phyloP scores from a whole-genome alignment of 2,113 vertebrate genomes.

The Mesocricetus auratus region DNA sequence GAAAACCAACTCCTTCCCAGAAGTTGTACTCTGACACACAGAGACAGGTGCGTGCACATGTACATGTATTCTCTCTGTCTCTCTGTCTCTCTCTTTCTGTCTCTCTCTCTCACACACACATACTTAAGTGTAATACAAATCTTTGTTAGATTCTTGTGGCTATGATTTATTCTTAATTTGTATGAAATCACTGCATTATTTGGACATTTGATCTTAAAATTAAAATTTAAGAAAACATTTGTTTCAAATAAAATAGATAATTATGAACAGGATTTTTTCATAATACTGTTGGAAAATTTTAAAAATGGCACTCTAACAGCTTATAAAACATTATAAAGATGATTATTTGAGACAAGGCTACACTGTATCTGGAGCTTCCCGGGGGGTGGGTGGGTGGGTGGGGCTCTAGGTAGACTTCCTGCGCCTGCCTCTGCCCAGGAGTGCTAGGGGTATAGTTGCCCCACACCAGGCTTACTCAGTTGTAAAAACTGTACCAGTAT shows the following conservation, averaged over 20 bases:
- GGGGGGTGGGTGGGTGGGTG: too few species aligned
- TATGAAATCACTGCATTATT: slow-evolving; percentile 32
- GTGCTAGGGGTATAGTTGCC: background rate
- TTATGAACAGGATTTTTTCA: slow-evolving; percentile 59
- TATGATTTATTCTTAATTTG: slow-evolving; percentile 59
- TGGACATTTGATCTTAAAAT: slow-evolving; percentile 62
- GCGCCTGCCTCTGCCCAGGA: background rate
- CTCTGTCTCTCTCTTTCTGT: too few species aligned
- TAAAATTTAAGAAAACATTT: slow-evolving; percentile 61
- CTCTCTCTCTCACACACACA: too few species aligned
- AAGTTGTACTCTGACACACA: background rate
- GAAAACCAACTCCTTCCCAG: background rate
- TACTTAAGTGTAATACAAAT: background rate
- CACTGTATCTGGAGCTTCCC: background rate
- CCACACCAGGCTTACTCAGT: background rate
- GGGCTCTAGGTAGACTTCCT: too few species aligned
- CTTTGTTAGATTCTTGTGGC: slow-evolving; percentile 24
- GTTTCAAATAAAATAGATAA: slow-evolving; percentile 51
- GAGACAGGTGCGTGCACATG: background rate
- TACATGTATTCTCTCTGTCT: too few species aligned
- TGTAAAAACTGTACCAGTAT: background rate
- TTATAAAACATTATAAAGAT: slow-evolving; percentile 51
- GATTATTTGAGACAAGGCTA: background rate
- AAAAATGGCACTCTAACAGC: background rate
- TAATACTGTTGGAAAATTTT: slow-evolving; percentile 25